Base-by-base conservation (phyloP, 2,797 vertebrate genomes). In the Enteromius afrohamiltoni region DNA sequence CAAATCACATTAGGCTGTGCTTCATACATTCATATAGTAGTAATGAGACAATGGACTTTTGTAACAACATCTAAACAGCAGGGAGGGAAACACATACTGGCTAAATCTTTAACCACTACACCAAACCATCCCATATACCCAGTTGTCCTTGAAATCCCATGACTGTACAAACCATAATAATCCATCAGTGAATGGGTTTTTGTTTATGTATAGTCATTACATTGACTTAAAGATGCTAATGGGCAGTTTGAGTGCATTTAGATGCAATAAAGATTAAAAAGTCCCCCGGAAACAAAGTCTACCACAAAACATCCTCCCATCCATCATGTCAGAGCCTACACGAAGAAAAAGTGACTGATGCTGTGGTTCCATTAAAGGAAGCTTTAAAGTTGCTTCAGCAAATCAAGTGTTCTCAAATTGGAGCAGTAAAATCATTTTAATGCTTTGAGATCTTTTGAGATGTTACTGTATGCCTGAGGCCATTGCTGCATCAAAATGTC, bases 211-310 rank as follows among this genome's bases (percentile, higher is more conserved):
- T 34, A 51, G 55, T 71, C 19, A 70, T 85, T 80, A 80, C 21
- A 76, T 45, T 82, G 83, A 76, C 64, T 42, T 73, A 58, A 53
- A 29, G 80, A 53, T 65, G 70, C 80, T 81, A 77, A 49, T 21
- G 70, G 76, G 31, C 49, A 75, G 73, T 78, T 70, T 68, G 76
- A 86, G 79, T 82, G 71, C 86, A 85, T 86, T 87, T 68, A 79
- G 60, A 19, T 3, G 77, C 86, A 67, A 55, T 80, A 37, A 83
- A 86, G 76, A 65, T 40, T 23, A 29, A 78, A 76, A 65, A 79
- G 82, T 60, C 51, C 77, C 49, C 69, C 71, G 26, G 6, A 83
- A 82, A 60, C n/a, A 34, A 40, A 53, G 79, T 74, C 26, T 70
- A 14, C 31, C n/a, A 51, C 29, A 31, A 68, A 51, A 80, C 53